Conservation (phyloP, 2,797 vertebrate species). For the Taeniopygia guttata region DNA sequence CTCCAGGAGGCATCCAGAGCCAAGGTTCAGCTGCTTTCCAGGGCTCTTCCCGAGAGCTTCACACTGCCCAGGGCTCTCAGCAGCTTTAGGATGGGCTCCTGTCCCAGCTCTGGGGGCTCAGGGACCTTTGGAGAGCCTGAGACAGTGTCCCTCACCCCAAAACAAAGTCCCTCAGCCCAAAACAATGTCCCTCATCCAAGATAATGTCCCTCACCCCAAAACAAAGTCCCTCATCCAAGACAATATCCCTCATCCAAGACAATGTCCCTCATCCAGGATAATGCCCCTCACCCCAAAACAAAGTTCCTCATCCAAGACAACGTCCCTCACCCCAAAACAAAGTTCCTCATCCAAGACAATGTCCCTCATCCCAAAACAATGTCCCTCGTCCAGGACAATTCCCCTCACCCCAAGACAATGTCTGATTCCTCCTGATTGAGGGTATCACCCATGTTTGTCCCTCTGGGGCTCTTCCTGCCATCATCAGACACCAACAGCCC, state of each 20-base stretch:
- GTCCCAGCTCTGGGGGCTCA: rapidly evolving
- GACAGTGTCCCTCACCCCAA: no score
- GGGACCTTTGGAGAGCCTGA: not conserved
- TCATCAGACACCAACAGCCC: not conserved
- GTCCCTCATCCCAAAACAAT: no score
- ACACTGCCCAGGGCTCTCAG: rapidly evolving
- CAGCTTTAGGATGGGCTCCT: not conserved
- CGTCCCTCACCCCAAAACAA: no score
- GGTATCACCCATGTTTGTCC: rapidly evolving
- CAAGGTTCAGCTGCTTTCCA: not conserved
- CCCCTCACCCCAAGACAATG: no score
- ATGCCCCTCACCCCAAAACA: rapidly evolving
- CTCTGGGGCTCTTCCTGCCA: not conserved
- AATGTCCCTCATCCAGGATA: no score
- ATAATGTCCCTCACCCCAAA: rapidly evolving
- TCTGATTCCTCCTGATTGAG: not conserved
- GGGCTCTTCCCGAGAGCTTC: rapidly evolving
- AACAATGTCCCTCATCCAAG: rapidly evolving
- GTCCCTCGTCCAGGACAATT: no score
- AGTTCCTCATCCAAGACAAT: not conserved
- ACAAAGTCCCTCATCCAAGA: rapidly evolving
- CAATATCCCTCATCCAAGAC: rapidly evolving
- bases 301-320: no score
- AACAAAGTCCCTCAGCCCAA: no score
- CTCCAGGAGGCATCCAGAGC: not conserved